Evolutionary conservation across 2,113 vertebrate genomes (phyloP).

Genomic region (Colistium nudipinnis): DNA sequence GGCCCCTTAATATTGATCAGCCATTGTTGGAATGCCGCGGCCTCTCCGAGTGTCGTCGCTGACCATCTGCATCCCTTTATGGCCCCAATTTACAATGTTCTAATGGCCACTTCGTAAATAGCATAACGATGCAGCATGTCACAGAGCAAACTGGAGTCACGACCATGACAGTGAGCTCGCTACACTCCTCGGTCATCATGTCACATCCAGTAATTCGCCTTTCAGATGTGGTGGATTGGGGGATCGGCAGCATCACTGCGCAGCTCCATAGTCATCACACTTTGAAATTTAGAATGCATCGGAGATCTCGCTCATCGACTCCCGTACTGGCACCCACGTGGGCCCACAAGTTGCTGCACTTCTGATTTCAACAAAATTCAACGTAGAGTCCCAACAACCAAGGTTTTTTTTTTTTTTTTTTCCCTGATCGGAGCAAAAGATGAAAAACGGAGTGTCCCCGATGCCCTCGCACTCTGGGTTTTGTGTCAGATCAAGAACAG

Average conservation of each 20-base stretch:
- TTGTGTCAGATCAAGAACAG: slow-evolving; percentile 39
- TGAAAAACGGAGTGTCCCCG: slow-evolving; percentile 29
- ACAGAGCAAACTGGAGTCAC: not conserved
- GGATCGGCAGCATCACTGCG: not conserved
- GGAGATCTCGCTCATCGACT: not conserved
- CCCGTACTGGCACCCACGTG: not conserved
- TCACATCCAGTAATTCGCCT: not conserved
- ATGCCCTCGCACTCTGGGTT: slow-evolving; percentile 5
- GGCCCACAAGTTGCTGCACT: not conserved
- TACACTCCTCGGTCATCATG: not conserved
- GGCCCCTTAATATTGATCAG: not conserved
- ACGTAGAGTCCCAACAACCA: not conserved
- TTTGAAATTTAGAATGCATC: not conserved
- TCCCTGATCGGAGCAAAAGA: slow-evolving; percentile 9
- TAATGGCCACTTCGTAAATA: not conserved
- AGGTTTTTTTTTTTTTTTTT: not conserved
- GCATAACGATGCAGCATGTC: not conserved
- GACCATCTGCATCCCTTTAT: not conserved
- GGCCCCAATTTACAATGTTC: not conserved
- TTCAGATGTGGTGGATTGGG: not conserved
- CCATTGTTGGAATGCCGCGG: not conserved
- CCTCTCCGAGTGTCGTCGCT: not conserved
- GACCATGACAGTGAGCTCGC: not conserved
- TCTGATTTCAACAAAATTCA: not conserved
- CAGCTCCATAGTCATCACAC: not conserved